Evolutionary conservation across 2,888 invertebrate species (phyloP).

Genomic region (Hemicrepidius hirtus): DNA sequence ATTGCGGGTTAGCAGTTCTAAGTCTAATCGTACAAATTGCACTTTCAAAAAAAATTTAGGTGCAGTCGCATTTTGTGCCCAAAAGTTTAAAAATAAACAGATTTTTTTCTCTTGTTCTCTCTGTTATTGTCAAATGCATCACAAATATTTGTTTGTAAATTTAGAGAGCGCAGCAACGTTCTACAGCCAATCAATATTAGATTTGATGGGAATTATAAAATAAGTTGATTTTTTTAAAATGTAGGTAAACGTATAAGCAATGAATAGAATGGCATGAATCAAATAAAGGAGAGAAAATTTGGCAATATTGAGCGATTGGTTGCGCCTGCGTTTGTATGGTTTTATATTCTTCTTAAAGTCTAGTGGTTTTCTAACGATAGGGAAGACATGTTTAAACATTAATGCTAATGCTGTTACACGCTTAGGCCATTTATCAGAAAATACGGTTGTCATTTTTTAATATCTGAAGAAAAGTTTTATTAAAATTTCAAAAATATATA

Average conservation of each 20-base stretch:
- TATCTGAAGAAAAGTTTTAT: conserved; percentile 26
- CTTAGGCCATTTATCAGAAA: conserved; percentile 52
- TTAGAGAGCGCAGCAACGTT: background rate
- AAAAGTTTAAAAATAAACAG: conserved; percentile 29
- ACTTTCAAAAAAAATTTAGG: conserved; percentile 53
- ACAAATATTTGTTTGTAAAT: conserved; percentile 38
- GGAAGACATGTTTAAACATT: conserved; percentile 55
- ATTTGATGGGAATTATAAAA: too few relatives aligned
- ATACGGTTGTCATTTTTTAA: conserved; percentile 56
- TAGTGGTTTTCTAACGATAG: conserved; percentile 53
- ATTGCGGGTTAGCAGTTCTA: conserved; percentile 56
- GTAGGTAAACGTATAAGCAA: background rate
- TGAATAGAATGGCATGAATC: conserved; percentile 14
- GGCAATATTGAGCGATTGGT: conserved; percentile 51
- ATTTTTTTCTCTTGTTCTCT: too few relatives aligned
- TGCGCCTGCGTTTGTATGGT: conserved; percentile 51
- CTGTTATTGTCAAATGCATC: conserved; percentile 57
- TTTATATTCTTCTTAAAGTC: conserved; percentile 53
- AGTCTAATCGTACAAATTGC: conserved; percentile 58
- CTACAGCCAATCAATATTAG: too few relatives aligned
- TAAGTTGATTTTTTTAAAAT: background rate
- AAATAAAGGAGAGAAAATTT: conserved; percentile 48
- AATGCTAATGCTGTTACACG: conserved; percentile 51
- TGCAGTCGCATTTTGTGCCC: conserved; percentile 38
- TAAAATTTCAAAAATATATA: conserved; percentile 40